Evolutionary conservation across 2,113 vertebrate genomes (phyloP).

Genomic region (Thermophis baileyi): DNA sequence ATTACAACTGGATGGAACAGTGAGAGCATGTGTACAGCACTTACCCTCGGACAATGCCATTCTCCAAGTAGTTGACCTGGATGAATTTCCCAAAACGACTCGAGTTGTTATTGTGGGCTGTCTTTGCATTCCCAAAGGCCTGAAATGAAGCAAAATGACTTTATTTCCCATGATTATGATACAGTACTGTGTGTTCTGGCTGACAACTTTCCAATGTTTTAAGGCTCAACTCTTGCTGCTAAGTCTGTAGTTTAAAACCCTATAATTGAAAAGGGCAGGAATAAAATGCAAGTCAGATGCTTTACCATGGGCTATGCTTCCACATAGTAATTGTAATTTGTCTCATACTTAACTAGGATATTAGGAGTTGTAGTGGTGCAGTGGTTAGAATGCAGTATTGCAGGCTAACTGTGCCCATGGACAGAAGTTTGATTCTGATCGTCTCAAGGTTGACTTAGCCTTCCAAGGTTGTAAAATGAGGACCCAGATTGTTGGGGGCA

Average conservation of each 20-base stretch:
- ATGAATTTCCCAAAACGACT: slow-evolving; percentile 97
- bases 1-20: neutral
- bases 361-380: neutral
- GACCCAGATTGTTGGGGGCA: neutral
- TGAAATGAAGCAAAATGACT: slow-evolving; percentile 41
- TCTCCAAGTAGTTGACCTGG: slow-evolving; percentile 94
- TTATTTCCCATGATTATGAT: neutral
- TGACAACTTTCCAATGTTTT: neutral
- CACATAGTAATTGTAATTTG: neutral
- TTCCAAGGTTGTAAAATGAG: neutral
- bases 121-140: slow-evolving; percentile 95
- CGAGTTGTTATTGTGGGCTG: slow-evolving; percentile 92
- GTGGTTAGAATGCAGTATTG: neutral
- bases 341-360: neutral
- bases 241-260: neutral
- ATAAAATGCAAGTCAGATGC: neutral
- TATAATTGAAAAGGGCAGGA: neutral
- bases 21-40: slow-evolving; percentile 15
- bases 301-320: neutral
- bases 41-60: slow-evolving; percentile 91
- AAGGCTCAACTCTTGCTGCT: neutral
- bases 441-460: neutral
- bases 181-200: neutral
- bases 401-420: neutral
- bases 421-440: neutral